A percentile compares a stretch with the other conserved stretches of the same genome.
phyloP scores from a whole-genome alignment of 1,140 invertebrate genomes.

The Neoseiulus cucumeris region DNA sequence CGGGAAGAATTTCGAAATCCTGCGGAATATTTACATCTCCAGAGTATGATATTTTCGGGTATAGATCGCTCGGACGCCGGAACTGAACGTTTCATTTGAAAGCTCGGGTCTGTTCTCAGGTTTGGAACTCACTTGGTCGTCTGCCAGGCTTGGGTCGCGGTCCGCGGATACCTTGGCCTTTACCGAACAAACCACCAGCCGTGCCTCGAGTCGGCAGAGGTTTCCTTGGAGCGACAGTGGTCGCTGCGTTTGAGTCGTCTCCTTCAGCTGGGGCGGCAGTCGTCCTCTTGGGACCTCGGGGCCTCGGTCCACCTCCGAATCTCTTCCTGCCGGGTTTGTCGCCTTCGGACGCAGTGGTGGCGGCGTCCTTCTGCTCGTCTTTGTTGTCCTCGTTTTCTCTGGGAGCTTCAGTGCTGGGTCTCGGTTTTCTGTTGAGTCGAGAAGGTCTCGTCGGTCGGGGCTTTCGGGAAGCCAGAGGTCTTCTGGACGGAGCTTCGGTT shows the following conservation, averaged over 20 bases:
- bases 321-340: not conserved
- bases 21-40: too few relatives aligned
- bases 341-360: not conserved
- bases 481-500: not conserved
- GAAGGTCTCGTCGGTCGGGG: not conserved
- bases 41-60: too few relatives aligned
- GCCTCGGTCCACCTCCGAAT: conserved; percentile 1
- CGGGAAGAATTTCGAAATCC: too few relatives aligned
- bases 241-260: not conserved
- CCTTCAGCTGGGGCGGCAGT: not conserved
- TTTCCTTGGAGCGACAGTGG: not conserved
- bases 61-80: too few relatives aligned
- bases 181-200: not conserved
- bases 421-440: not conserved
- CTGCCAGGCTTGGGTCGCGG: not conserved
- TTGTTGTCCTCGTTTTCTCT: not conserved
- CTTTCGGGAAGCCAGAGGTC: not conserved
- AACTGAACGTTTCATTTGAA: too few relatives aligned
- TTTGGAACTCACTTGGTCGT: not conserved
- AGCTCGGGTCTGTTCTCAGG: too few relatives aligned
- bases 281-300: not conserved
- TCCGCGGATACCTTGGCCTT: conserved; percentile 1
- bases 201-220: conserved; percentile 2
- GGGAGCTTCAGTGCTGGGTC: not conserved
- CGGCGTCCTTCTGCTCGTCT: not conserved